Evolutionary conservation across 2,888 invertebrate genomes (phyloP), one percentile per base, ranked within the genome.

Genomic region (Idaea straminata): DNA sequence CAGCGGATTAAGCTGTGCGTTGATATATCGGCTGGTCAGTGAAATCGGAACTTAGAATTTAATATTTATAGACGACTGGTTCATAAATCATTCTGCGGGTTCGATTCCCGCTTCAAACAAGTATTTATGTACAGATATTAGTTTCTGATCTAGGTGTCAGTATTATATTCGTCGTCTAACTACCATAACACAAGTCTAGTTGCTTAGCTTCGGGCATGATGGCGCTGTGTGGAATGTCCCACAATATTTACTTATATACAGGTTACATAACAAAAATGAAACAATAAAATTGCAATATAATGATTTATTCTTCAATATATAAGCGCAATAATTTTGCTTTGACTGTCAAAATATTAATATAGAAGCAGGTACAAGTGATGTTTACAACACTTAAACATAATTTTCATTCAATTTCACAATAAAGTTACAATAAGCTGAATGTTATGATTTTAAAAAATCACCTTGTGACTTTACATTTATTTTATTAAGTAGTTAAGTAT

Each of bases 261-360:
- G 57, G 38, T n/a, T 59, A 36, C 15, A 1, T 59, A 15, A 6
- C 59, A 36, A 35, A 76, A 83, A 80, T 77, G 65, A 86, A 84
- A 84, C 76, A 81, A 15, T 75, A 79, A 67, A 68, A 64, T 73
- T 88, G 84, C 86, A 89, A 90, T 91, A 91, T 87, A 88, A 86
- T 89, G 87, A 88, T 92, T 92, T 92, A 91, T 90, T 91, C 82
- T 87, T 88, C 84, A 87, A 89, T 90, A 88, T 82, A 85, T 89
- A 92, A 92, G 92, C 92, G 88, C 91, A 91, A 87, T 92, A 88
- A 92, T 89, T 92, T 92, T 92, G 92, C 92, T 92, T 92, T 92
- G 92, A 89, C 85, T 88, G 88, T 86, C 86, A 88, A 89, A 89
- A 89, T 90, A 91, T 90, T 86, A 82, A 86, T 89, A 84, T 81